Evolutionary conservation across 2,888 invertebrate genomes (phyloP), one percentile per base, ranked within the genome.

Genomic region (Drosophila koepferae): DNA sequence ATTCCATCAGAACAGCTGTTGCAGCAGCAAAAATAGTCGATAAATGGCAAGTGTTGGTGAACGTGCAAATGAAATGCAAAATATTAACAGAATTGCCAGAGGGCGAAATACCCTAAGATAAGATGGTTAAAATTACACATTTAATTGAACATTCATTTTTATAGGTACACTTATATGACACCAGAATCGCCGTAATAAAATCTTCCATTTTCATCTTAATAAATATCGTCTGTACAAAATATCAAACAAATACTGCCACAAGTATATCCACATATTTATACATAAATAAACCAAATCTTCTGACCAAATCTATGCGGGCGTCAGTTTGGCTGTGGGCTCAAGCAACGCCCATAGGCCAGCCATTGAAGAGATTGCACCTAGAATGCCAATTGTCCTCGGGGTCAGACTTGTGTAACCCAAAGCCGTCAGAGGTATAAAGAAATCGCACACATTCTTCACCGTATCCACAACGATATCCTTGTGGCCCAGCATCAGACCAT

Each of bases 401-500:
- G 96, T 96, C 12, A 98, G 92, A 81, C 95, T 96, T 0, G 96
- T 94, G 90, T 96, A 96, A 1, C 97, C 97, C 78, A 98, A 93
- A 8, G 96, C 95, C 66, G 96, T 96, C 73, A 98, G 93, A 0
- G 98, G 98, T 90, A 98, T 96, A 85, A 97, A 96, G 64, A 98
- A 92, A 93, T 98, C 98, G 93, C 97, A 97, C 10, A 95, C 93
- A 94, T 98, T 98, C 92, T 97, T 98, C 7, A 97, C 90, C 1
- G 96, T 96, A 93, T 98, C 98, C 75, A 98, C 94, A 66, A 96
- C 94, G 12, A 98, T 94, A 92, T 96, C 95, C 86, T 95, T 95
- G 86, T 95, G 92, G 1, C 82, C 86, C 58, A 91, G 75, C 31
- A 93, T 31, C 16, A 90, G 46, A 0, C 78, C 73, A 49, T 90